phyloP scores from a whole-genome alignment of 1,140 invertebrate genomes.

The Drosophila pseudoananassae region DNA sequence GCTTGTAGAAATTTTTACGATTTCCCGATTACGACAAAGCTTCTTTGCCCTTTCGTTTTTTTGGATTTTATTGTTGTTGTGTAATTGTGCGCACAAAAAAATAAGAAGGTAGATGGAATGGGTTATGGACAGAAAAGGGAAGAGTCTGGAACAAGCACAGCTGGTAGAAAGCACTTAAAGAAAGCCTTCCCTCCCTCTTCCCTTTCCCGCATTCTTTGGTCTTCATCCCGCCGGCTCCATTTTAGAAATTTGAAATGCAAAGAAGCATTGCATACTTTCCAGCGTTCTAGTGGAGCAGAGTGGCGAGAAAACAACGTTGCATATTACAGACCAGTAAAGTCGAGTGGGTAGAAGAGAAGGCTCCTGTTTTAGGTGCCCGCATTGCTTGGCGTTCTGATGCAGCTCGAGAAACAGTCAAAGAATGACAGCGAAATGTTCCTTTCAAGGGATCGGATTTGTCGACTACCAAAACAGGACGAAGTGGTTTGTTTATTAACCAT shows the following conservation, averaged over 20 bases:
- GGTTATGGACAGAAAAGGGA: constrained; percentile 44
- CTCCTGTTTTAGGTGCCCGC: neutral
- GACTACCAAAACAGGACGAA: neutral
- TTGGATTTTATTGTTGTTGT: constrained; percentile 60
- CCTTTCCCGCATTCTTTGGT: neutral
- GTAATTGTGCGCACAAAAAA: constrained; percentile 73
- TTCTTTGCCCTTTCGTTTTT: constrained; percentile 22
- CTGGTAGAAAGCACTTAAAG: constrained; percentile 30
- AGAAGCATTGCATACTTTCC: constrained; percentile 44
- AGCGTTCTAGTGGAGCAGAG: constrained; percentile 16
- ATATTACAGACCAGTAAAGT: constrained; percentile 23
- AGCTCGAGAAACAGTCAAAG: constrained; percentile 19
- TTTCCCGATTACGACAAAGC: constrained; percentile 74
- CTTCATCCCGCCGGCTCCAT: constrained; percentile 12
- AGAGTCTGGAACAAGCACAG: constrained; percentile 1
- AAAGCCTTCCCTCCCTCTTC: neutral
- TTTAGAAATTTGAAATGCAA: constrained; percentile 59
- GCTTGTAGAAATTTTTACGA: constrained; percentile 78
- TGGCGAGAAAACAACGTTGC: constrained; percentile 13
- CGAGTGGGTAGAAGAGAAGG: neutral
- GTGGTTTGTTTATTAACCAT: constrained; percentile 40
- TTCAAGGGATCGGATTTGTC: constrained; percentile 25
- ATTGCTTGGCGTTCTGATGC: constrained; percentile 16
- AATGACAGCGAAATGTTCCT: constrained; percentile 33
- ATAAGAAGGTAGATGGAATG: constrained; percentile 47